Evolutionary conservation across 2,888 invertebrate genomes (phyloP), one percentile per base, ranked within the genome.

Genomic region (Synanthedon myopaeformis): DNA sequence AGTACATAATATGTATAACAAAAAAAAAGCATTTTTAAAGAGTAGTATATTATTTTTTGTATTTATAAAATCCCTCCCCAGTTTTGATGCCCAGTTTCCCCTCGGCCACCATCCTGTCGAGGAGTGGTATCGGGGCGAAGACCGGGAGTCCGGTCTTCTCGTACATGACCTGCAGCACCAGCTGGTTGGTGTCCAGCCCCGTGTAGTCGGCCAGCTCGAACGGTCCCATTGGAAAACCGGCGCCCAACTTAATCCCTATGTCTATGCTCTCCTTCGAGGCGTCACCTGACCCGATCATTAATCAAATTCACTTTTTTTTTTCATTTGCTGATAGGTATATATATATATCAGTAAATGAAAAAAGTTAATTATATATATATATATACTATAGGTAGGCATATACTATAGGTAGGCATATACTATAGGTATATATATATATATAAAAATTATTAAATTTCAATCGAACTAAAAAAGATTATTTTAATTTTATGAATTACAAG

Each of bases 151-250:
- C 69, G 0, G 86, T 84, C 69, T 91, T 91, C 65, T 93, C 88
- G 62, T 91, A 89, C 94, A 96, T 94, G 11, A 94, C 95, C 64
- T 93, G 91, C n/a, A 94, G 69, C 56, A 93, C 95, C 62, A 90
- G 92, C 67, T 92, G 89, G 58, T 90, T 91, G 0, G 95, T 95
- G 72, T 97, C 97, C 2, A 94, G 85, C 0, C 96, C 96, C 1
- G 95, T 94, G 78, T 93, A 96, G 82, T 97, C 96, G 0, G 91
- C 87, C 45, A 97, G 77, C 75, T 96, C 96, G 63, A 97, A 90
- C 0, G 96, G 96, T 0, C 96, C 96, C 96, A 96, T 96, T 0
- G 96, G 96, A 79, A 95, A 91, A 0, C 94, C 93, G 3, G 95
- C 94, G n/a, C 96, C 96, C 13, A 96, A 80, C 77, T 96, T 96